Conservation (phyloP, 2,888 invertebrate species). For the Oasisia sp. region DNA sequence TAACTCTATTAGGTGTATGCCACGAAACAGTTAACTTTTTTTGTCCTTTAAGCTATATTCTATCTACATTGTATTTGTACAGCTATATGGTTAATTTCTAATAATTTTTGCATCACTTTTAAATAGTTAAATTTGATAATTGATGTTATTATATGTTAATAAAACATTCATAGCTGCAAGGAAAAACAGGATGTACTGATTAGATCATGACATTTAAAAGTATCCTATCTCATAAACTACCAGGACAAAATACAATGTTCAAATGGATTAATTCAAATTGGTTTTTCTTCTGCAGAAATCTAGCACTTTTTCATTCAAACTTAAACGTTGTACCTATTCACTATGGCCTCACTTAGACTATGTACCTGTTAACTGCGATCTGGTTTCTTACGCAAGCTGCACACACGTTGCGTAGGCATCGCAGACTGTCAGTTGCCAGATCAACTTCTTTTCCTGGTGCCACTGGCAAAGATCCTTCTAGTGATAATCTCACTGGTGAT, state of each 20-base stretch:
- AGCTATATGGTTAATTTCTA: no score
- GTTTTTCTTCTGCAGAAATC: no score
- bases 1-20: no score
- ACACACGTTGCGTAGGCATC: slow-evolving; percentile 31
- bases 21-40: no score
- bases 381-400: slow-evolving; percentile 33
- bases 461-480: background rate
- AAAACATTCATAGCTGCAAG: background rate
- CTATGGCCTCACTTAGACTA: background rate
- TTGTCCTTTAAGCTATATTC: no score
- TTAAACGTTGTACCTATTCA: background rate
- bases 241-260: background rate
- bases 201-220: background rate
- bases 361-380: slow-evolving; percentile 27
- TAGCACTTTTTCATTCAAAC: no score
- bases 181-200: background rate
- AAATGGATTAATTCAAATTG: background rate
- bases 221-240: background rate
- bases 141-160: no score
- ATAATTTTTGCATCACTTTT: no score
- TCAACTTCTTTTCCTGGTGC: slow-evolving; percentile 13
- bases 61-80: no score
- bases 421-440: slow-evolving; percentile 31
- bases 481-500: background rate
- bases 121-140: no score